Base-by-base conservation (phyloP, 2,797 vertebrate genomes). In the Anolis apletophallus region DNA sequence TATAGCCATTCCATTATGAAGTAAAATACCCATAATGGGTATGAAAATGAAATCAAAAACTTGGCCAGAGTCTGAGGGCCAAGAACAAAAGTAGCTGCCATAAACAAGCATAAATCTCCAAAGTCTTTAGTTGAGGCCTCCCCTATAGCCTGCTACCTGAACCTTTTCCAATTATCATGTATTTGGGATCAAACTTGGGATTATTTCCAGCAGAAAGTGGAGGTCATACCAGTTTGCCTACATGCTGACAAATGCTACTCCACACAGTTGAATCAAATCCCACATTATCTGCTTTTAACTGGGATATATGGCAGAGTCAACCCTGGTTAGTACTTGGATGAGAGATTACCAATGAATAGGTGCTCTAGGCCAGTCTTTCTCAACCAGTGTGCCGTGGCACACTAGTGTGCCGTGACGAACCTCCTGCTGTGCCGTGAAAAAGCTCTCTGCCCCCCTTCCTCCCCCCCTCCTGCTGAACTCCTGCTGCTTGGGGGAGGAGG, bases 201-300 rank as follows among this genome's bases (percentile, higher is more conserved):
- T 1, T 2, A 98, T 13, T 96, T 97, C 46, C 97, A 97, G 88
- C 98, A 99, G 94, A 98, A 97, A 0, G 97, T 99, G 0, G 94
- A 97, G 0, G 98, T 98, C 89, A 97, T 97, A 93, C 99, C 98
- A 0, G 97, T 98, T n/a, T 1, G 98, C 98, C 5, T 96, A 97
- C 83, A 95, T 99, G 87, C 87, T 98, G 78, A 90, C 96, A 9
- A 40, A 40, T 2, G 5, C 40, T 5, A 40, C 40, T 40, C 40
- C 40, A 40, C 40, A 40, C 40, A 40, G 40, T 40, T 40, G 40
- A 40, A 40, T 40, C 2, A 40, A 40, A 40, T 40, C 40, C 40
- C 40, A 40, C 40, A 40, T 2, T 40, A 40, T 40, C 40, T 2
- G n/a, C n/a, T n/a, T n/a, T n/a, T n/a, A n/a, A n/a, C n/a, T n/a